Evolutionary conservation across 2,888 invertebrate genomes (phyloP).

Genomic region (Clunio marinus): DNA sequence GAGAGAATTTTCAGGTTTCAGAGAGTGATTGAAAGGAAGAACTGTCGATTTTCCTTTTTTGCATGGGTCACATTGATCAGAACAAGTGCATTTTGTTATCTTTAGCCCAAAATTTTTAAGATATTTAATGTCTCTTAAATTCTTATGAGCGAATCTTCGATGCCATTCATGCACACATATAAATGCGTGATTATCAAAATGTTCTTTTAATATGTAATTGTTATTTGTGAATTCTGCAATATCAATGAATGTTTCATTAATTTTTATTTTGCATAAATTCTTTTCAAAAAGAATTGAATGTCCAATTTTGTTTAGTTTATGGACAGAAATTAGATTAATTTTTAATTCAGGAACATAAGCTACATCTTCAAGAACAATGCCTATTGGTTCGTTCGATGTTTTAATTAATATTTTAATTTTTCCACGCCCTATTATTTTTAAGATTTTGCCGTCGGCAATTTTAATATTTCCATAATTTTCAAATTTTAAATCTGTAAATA

Average conservation of each 20-base stretch:
- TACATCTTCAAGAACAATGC: neutral
- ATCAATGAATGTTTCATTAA: neutral
- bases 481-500: neutral
- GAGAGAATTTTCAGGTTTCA: neutral
- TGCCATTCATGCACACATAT: constrained; percentile 25
- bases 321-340: neutral
- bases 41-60: constrained; percentile 43
- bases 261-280: neutral
- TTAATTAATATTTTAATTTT: neutral
- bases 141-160: neutral
- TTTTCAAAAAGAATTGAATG: neutral
- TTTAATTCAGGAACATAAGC: neutral
- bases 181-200: neutral
- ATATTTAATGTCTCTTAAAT: neutral
- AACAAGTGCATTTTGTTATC: constrained; percentile 3
- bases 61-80: constrained; percentile 41
- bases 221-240: neutral
- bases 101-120: neutral
- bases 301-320: neutral
- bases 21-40: constrained; percentile 40
- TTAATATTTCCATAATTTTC: neutral
- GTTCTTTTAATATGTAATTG: neutral
- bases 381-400: neutral
- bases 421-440: neutral
- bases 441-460: neutral